These are phyloP conservation scores for Rutpela maculata DNA, from an alignment of 2,888 invertebrate genomes.

Conservation along the genomic window DNA sequence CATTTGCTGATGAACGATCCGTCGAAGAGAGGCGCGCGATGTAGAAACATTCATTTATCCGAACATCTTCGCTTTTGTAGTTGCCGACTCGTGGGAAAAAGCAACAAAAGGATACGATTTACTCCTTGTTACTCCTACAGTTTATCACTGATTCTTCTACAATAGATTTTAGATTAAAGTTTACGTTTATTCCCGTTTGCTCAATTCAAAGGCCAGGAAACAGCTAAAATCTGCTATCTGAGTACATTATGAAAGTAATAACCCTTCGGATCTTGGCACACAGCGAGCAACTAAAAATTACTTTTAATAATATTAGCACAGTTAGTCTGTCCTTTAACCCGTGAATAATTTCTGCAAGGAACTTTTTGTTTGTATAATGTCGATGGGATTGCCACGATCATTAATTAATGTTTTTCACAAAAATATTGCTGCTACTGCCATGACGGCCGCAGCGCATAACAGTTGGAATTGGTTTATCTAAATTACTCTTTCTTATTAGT, in stretches of 20 bases:
- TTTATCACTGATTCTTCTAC: constrained; percentile 21
- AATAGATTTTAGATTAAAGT: constrained; percentile 32
- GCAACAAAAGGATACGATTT: constrained; percentile 48
- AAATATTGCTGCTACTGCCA: too few relatives aligned
- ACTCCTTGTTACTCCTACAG: constrained; percentile 39
- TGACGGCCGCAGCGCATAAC: too few relatives aligned
- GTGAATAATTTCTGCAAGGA: too few relatives aligned
- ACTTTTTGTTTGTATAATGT: too few relatives aligned
- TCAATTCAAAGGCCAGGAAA: background rate
- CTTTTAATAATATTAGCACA: background rate
- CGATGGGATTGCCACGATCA: too few relatives aligned
- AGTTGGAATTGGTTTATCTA: too few relatives aligned
- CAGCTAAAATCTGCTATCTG: background rate
- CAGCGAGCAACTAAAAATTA: background rate
- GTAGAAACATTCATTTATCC: constrained; percentile 52
- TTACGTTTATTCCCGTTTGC: constrained; percentile 19
- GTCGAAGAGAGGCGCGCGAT: constrained; percentile 39
- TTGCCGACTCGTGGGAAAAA: constrained; percentile 57
- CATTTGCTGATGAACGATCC: constrained; percentile 46
- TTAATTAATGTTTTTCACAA: too few relatives aligned
- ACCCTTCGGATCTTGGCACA: background rate
- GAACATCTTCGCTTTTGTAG: constrained; percentile 51
- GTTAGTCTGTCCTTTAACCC: too few relatives aligned
- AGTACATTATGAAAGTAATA: background rate
- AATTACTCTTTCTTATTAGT: too few relatives aligned